Evolutionary conservation across 2,888 invertebrate genomes (phyloP).

Genomic region (Drosophila paranaensis): DNA sequence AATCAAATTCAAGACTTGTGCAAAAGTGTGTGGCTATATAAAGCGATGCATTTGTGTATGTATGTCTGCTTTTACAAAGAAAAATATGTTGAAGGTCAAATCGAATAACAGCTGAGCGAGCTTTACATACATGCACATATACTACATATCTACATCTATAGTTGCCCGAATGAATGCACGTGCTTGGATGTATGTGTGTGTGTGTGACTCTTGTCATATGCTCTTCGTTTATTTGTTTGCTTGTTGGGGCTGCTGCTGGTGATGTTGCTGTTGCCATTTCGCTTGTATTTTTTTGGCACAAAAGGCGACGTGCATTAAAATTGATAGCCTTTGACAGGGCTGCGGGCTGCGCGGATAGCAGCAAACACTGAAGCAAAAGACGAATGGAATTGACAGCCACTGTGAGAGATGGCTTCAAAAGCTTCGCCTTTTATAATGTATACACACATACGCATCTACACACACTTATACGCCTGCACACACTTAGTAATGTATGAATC

Average conservation of each 20-base stretch:
- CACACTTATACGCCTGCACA: not conserved
- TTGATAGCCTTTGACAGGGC: slow-evolving; percentile 50
- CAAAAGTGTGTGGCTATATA: not conserved
- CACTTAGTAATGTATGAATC: slow-evolving; percentile 11
- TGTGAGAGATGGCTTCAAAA: slow-evolving; percentile 44
- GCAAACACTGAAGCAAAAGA: slow-evolving; percentile 24
- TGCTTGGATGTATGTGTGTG: slow-evolving; percentile 17
- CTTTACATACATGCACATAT: slow-evolving; percentile 3
- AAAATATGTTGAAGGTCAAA: slow-evolving; percentile 53
- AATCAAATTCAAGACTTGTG: slow-evolving; percentile 5
- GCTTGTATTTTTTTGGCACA: slow-evolving; percentile 49
- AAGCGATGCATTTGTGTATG: not conserved
- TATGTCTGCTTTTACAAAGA: slow-evolving; percentile 1
- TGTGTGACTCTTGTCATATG: slow-evolving; percentile 46
- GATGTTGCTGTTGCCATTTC: slow-evolving; percentile 25
- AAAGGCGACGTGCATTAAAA: slow-evolving; percentile 61
- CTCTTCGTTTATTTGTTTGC: slow-evolving; percentile 50
- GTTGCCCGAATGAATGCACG: slow-evolving; percentile 27
- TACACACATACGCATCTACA: not conserved
- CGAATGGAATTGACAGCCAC: slow-evolving; percentile 53
- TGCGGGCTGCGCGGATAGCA: slow-evolving; percentile 5
- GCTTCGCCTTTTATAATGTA: slow-evolving; percentile 36
- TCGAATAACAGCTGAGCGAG: slow-evolving; percentile 44
- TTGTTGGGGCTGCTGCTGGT: slow-evolving; percentile 3
- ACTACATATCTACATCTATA: not conserved